Base-by-base conservation (phyloP, 2,113 vertebrate species). In the Gobius niger region DNA sequence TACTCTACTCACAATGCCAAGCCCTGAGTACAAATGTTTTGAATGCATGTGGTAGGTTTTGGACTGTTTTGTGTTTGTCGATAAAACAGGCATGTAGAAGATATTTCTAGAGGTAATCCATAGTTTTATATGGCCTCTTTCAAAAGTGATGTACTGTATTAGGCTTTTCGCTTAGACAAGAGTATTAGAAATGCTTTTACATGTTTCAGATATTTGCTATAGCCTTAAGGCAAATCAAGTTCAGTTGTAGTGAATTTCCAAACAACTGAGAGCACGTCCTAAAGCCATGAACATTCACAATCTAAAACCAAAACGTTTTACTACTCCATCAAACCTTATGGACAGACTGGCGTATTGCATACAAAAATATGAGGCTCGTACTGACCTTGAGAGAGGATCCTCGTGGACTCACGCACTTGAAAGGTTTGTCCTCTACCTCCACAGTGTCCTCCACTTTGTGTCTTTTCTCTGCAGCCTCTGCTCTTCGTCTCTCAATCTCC, bases 391-490 rank as follows among this genome's bases (percentile, higher is more conserved):
- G 91, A 79, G 96, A 95, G 67, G 96, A 98, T 68, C 95, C 96
- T 77, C 98, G 93, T 34, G 98, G 96, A 77, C 95, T 96, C 88
- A 99, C 92, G 68, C 96, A 98, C 73, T 98, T 98, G 82, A 99
- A 99, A 0, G 95, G 95, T 53, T 96, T 95, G 9, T 91, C 84
- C 50, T 93, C 92, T 15, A 93, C 96, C 2, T 98, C 96, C 52
- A 92, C 57, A 0, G 85, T 86, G 9, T 96, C 95, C 19, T 96
- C 96, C 13, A 94, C 93, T 84, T 96, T 98, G 61, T 99, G 96
- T 57, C 98, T 95, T 89, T 96, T 98, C 88, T 99, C 98, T 2
- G 98, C 97, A 18, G 98, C 98, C 88, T 99, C 96, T 0, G 98
- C 98, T 83, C 98, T 92, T 91, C 98, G 94, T 89, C 90, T 93